Base-by-base conservation (phyloP, 2,888 invertebrate species). In the Mythimna albipuncta region DNA sequence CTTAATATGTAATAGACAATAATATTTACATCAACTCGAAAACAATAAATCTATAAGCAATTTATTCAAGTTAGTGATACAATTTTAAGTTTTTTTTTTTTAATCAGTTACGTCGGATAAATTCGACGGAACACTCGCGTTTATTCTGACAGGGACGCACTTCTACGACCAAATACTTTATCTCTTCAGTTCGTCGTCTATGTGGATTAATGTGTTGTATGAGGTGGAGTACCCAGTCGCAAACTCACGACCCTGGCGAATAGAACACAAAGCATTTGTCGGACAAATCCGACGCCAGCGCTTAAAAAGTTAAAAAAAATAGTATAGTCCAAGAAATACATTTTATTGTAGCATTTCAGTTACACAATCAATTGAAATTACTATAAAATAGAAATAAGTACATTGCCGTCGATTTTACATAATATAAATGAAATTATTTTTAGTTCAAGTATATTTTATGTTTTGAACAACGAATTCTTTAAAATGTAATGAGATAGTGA, bases 401-500 rank as follows among this genome's bases (percentile, higher is more conserved):
- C 21, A 38, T 38, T 41, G 64, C 65, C 35, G 64, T 75, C 44
- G 19, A 35, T 6, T 41, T n/a, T 41, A 32, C 19, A 44, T 16
- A n/a, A 19, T 41, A 41, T 11, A 57, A 59, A 32, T 59, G 11
- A 6, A 41, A 32, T 21, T 21, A 35, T 50, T 50, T 10, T 19
- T 21, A 62, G 11, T 54, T 32, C n/a, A n/a, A 58, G 16, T 62
- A 61, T 11, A 57, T 72, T 47, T 80, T 80, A 64, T 77, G 63
- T 71, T 82, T 67, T 35, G 58, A 64, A 81, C 91, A 89, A 88
- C 90, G 90, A 91, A 89, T 64, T 77, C 66, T 62, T 35, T 73
- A 44, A 32, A 68, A 68, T 75, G 63, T 74, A 73, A 67, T 81
- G 77, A 70, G 52, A 76, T 79, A 73, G 85, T 82, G 81, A 86